Conservation (phyloP, 2,113 vertebrate genomes). For the Plectropomus leopardus region DNA sequence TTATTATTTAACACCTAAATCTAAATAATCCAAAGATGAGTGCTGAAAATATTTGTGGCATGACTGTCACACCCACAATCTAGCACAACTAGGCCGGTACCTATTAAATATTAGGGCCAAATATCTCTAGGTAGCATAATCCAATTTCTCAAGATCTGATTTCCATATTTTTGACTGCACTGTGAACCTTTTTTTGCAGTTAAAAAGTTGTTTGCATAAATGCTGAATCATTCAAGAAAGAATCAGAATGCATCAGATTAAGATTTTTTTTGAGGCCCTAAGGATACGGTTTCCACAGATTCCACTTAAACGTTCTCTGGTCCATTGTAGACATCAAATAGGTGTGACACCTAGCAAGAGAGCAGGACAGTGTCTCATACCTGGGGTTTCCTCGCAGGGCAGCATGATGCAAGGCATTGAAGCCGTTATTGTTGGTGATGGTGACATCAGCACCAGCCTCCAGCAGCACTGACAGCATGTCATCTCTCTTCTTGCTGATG, state of each 20-base stretch:
- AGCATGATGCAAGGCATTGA: constrained; percentile 98
- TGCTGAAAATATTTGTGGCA: not conserved
- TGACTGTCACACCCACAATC: not conserved
- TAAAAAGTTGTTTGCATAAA: not conserved
- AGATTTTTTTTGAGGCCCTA: constrained; percentile 6
- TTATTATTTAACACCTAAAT: not conserved
- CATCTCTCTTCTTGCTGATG: constrained; percentile 99
- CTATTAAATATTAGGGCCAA: not conserved
- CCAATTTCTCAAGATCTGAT: not conserved
- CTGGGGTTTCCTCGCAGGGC: constrained; percentile 98
- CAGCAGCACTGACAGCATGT: constrained; percentile 96
- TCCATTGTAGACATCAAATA: not conserved
- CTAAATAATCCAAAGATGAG: not conserved
- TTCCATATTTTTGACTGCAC: not conserved
- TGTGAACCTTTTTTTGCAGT: not conserved
- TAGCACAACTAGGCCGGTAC: not conserved
- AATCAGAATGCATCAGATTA: not conserved
- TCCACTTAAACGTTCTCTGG: constrained; percentile 8
- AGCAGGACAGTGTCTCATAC: constrained; percentile 74
- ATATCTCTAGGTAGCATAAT: not conserved
- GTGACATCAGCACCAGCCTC: constrained; percentile 98
- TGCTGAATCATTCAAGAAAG: not conserved
- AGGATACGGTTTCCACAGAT: constrained; percentile 10
- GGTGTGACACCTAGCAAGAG: not conserved
- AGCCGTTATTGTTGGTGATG: constrained; percentile 99